Base-by-base conservation (phyloP, 2,113 vertebrate species). In the Channa maculata region DNA sequence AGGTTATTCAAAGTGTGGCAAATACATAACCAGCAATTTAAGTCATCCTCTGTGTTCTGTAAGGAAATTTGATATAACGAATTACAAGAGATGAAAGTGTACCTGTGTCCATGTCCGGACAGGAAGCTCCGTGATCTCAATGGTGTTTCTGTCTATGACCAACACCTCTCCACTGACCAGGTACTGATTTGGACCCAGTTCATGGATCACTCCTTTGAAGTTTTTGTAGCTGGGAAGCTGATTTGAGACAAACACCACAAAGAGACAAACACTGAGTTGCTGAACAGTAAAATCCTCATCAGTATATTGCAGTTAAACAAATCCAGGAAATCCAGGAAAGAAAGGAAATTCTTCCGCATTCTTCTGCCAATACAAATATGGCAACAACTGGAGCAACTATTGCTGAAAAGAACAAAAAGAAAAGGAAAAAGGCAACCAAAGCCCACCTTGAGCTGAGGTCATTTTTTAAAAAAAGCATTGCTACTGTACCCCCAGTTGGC, bases 91-190 rank as follows among this genome's bases (percentile, higher is more conserved):
- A 6, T 5, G 12, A 12, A 37, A 24, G 53, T 68, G 55, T 88
- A 98, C 98, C 96, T 99, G 98, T 68, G 98, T 99, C 98, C 98
- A 99, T 9, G 98, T 99, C 83, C 98, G 95, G 49, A 99, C 94
- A 13, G 98, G 98, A 90, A 99, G 97, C 84, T 99, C 98, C 51
- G 95, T 99, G 90, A 99, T 98, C 91, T 99, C 98, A 8, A 99
- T 94, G 44, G 97, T 99, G 93, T 97, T 98, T 76, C 96, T 97
- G 90, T 99, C 98, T 33, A 99, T 92, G 48, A 99, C 96, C 14
- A 92, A 97, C 86, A 99, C 94, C 90, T 99, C 98, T 72, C 98
- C 98, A 85, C 97, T 99, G 83, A 99, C 95, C 76, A 98, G 93
- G 71, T 96, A 99, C 77, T 99, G 98, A 89, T 99, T 99, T 82